These are phyloP conservation scores for Aporophyla nigra DNA, from an alignment of 2,888 invertebrate genomes.

Conservation along the genomic window DNA sequence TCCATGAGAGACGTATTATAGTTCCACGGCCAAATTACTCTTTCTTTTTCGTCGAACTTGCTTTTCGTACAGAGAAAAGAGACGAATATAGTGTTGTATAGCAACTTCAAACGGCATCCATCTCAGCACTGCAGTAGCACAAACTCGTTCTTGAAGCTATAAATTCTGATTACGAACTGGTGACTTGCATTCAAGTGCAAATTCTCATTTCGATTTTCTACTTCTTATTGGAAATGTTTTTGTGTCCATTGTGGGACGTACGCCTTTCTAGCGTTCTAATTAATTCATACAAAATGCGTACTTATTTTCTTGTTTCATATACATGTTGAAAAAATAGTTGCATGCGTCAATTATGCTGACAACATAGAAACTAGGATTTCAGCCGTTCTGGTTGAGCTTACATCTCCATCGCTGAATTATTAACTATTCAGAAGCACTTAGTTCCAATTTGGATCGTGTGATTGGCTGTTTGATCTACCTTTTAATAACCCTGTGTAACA, in stretches of 20 bases:
- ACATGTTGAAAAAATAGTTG: neutral
- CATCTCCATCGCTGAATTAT: neutral
- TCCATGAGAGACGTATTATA: conserved; percentile 29
- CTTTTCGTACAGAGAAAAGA: conserved; percentile 41
- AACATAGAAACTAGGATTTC: conserved; percentile 7
- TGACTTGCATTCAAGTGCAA: conserved; percentile 79
- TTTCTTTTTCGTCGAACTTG: conserved; percentile 30
- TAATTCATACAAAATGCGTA: conserved; percentile 13
- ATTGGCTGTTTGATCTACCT: conserved; percentile 28
- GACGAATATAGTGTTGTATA: conserved; percentile 37
- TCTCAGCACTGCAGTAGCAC: conserved; percentile 71
- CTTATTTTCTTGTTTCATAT: neutral
- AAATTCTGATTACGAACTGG: conserved; percentile 79
- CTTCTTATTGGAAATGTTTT: conserved; percentile 70
- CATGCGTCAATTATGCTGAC: neutral
- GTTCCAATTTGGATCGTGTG: conserved; percentile 10
- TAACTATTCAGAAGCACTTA: conserved; percentile 26
- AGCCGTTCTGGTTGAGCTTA: neutral
- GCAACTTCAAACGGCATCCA: conserved; percentile 69
- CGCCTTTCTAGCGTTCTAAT: conserved; percentile 52
- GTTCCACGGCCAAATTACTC: conserved; percentile 25
- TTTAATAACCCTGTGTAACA: conserved; percentile 7
- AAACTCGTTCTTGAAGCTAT: conserved; percentile 78
- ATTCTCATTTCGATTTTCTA: conserved; percentile 77
- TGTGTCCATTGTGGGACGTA: conserved; percentile 49